These are phyloP conservation scores for Calidris pygmaea DNA, from an alignment of 2,113 vertebrate species.

Conservation along the genomic window DNA sequence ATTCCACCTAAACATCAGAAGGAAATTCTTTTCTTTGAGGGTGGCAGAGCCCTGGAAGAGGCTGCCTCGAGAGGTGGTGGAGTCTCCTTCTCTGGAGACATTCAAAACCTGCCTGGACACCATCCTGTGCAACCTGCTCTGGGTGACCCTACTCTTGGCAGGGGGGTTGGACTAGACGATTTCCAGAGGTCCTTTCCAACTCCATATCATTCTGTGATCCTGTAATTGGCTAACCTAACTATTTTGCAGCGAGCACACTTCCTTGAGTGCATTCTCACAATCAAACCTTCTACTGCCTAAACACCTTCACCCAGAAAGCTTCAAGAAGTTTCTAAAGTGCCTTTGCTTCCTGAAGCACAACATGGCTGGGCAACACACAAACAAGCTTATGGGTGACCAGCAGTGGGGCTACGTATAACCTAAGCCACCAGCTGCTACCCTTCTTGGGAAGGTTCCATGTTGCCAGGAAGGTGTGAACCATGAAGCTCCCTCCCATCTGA, in stretches of 20 bases:
- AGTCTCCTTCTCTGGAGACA: too few relatives aligned
- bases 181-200: too few relatives aligned
- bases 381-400: neutral
- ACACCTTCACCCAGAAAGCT: neutral
- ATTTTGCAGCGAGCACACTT: neutral
- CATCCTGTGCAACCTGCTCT: too few relatives aligned
- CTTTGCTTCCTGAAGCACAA: neutral
- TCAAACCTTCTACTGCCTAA: neutral
- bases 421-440: neutral
- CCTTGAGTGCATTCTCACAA: neutral
- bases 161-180: too few relatives aligned
- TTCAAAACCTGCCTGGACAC: too few relatives aligned
- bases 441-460: neutral
- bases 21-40: too few relatives aligned
- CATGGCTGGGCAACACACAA: neutral
- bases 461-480: neutral
- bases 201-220: too few relatives aligned
- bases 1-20: too few relatives aligned
- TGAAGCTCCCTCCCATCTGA: neutral
- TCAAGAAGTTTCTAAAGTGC: neutral
- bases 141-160: too few relatives aligned
- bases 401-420: neutral
- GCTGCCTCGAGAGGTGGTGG: too few relatives aligned
- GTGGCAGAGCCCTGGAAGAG: too few relatives aligned
- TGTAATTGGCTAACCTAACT: neutral